These are phyloP conservation scores for Apamea epomidion DNA, from an alignment of 2,888 invertebrate genomes.

Conservation along the genomic window DNA sequence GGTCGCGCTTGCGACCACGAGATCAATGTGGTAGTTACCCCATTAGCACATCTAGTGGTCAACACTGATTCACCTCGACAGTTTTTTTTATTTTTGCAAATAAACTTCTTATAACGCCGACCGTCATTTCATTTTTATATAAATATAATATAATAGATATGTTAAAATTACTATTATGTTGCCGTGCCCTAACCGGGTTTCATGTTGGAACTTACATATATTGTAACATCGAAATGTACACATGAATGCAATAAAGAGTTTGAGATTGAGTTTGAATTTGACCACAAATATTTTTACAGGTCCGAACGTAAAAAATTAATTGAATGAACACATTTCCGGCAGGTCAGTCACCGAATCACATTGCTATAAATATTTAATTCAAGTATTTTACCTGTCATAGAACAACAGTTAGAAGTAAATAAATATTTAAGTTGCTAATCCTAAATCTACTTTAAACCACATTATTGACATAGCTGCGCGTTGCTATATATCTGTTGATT, in stretches of 20 bases:
- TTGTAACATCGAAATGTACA: no score
- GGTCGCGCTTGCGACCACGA: not conserved
- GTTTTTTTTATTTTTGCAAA: not conserved
- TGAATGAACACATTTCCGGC: not conserved
- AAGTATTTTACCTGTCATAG: not conserved
- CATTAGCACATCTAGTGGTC: not conserved
- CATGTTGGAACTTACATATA: no score
- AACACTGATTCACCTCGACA: not conserved
- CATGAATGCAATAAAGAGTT: no score
- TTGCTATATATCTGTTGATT: conserved; percentile 18
- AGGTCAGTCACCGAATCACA: conserved; percentile 27
- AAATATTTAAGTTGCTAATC: conserved; percentile 40
- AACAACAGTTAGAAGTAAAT: conserved; percentile 3
- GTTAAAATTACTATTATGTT: no score
- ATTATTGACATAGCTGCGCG: conserved; percentile 12
- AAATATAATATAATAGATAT: no score
- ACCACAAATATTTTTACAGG: not conserved
- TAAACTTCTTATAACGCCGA: no score
- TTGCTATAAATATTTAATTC: conserved; percentile 30
- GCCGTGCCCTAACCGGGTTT: no score
- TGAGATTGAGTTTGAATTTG: no score
- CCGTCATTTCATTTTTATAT: no score
- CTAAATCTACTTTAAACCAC: conserved; percentile 31
- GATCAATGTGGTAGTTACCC: not conserved
- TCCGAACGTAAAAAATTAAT: conserved; percentile 7